A percentile compares a stretch with the other conserved stretches of the same genome.
Evolutionary conservation across 2,113 vertebrate genomes (phyloP).

Genomic region (Chionis minor): DNA sequence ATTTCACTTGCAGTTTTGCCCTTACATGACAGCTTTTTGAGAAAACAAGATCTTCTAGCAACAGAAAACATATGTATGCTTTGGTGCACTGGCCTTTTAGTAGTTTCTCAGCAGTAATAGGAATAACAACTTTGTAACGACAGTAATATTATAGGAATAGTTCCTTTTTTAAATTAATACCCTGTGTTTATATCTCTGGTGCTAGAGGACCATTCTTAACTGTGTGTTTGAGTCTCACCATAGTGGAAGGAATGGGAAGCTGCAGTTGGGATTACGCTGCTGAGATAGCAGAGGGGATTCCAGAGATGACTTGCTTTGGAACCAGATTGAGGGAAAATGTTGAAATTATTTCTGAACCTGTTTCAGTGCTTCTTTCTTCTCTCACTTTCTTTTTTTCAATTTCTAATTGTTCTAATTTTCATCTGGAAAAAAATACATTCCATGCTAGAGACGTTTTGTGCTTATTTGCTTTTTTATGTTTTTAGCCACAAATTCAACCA

Average conservation of each 20-base stretch:
- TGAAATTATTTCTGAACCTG: background rate
- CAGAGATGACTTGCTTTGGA: background rate
- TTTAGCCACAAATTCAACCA: background rate
- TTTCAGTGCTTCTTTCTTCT: background rate
- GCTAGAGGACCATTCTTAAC: background rate
- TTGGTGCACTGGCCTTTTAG: background rate
- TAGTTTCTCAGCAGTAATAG: background rate
- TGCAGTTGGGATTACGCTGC: background rate
- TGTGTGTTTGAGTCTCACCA: background rate
- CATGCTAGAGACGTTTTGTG: background rate
- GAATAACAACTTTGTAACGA: background rate
- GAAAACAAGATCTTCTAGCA: background rate
- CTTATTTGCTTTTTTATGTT: background rate
- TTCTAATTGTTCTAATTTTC: background rate
- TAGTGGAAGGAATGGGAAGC: background rate
- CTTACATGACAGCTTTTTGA: background rate
- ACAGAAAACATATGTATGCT: too few relatives aligned
- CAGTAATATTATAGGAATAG: background rate
- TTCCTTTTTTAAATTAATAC: background rate
- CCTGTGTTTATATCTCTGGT: background rate
- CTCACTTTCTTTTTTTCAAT: background rate
- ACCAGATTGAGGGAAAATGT: background rate
- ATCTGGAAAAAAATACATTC: background rate
- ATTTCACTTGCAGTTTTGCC: background rate
- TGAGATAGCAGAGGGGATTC: background rate